Conservation (phyloP, 2,888 invertebrate genomes). For the Melanargia galathea region DNA sequence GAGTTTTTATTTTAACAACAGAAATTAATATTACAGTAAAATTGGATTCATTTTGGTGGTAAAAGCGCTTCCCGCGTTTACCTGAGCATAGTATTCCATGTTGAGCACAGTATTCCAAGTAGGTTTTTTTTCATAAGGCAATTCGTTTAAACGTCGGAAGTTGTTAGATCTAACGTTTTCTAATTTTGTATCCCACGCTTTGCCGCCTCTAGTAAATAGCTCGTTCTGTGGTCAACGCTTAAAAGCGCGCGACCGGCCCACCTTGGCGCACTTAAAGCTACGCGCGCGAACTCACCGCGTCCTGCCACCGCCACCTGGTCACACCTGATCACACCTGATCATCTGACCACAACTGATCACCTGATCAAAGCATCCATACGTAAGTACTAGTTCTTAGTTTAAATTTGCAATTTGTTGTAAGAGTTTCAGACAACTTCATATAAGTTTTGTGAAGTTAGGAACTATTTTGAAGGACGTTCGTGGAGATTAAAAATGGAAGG, state of each 20-base stretch:
- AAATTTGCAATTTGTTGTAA: neutral
- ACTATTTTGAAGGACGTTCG: no score
- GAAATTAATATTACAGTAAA: no score
- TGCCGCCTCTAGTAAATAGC: conserved; percentile 39
- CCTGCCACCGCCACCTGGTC: neutral
- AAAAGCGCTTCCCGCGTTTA: no score
- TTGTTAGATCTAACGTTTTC: no score
- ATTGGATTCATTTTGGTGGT: no score
- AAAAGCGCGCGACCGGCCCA: conserved; percentile 68
- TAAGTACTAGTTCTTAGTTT: neutral
- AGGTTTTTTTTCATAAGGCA: no score
- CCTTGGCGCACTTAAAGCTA: conserved; percentile 63
- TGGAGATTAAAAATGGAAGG: no score
- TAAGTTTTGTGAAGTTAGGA: neutral
- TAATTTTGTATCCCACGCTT: neutral
- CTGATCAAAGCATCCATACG: neutral
- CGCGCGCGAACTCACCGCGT: conserved; percentile 42
- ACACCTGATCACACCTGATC: neutral
- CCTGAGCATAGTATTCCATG: no score
- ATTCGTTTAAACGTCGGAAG: no score
- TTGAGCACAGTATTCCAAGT: no score
- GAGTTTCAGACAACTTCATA: neutral
- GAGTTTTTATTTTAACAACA: no score
- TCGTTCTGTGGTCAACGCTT: conserved; percentile 62
- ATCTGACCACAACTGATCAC: neutral